Evolutionary conservation across 2,888 invertebrate species (phyloP), one percentile per base, ranked within the genome.

Genomic region (Andrena flavipes): DNA sequence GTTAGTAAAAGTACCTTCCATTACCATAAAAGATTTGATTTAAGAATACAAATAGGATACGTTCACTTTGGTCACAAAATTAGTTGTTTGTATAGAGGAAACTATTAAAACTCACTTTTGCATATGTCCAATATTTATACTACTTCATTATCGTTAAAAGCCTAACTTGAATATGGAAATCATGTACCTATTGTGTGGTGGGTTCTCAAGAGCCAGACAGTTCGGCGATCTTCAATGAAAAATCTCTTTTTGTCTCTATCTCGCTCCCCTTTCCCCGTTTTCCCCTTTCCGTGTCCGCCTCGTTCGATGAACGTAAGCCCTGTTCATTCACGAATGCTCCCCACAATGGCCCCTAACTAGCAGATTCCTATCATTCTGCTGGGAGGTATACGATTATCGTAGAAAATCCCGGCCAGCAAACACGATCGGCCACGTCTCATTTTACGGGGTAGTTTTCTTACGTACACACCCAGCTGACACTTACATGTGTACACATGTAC

Each of bases 331-430:
- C 88, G 89, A 92, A 90, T 82, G 84, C 89, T 82, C 89, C 77
- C 87, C 88, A 92, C 91, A 92, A 92, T 93, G 87, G 42, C 88
- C 82, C 84, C 88, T 90, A 91, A 91, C 91, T 89, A 90, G 90
- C 88, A 90, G 90, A 91, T 91, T 80, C 30, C 72, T 71, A 88
- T 89, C 87, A 88, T 84, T 80, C 85, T 79, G 63, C 83, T 64
- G 69, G 79, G 80, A 78, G 78, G 62, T 64, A 33, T 64, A 49
- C 62, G 76, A 79, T 78, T 80, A 72, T 82, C 72, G 63, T 54
- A 79, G 83, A 86, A 88, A 90, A 90, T 90, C 85, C 83, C 73
- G 79, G 81, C 74, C 81, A 82, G 85, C 85, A 81, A 85, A 85
- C 87, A 84, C 81, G 86, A 81, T 85, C 83, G 76, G 70, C 74